Base-by-base conservation (phyloP, 2,113 vertebrate genomes). In the Dunckerocampus dactyliophorus region DNA sequence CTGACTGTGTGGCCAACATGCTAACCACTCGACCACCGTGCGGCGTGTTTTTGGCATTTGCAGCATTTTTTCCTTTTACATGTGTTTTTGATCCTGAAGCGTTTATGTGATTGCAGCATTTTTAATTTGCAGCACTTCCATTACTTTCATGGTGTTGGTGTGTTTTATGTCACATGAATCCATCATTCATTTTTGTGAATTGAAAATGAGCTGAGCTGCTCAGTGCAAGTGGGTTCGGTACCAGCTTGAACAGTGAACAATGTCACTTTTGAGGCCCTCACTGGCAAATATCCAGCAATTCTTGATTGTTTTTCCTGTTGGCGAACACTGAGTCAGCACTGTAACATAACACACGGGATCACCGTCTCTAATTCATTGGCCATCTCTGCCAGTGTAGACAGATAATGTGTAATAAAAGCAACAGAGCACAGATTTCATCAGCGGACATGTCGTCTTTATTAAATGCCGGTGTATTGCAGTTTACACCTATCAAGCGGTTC, bases 221-320 rank as follows among this genome's bases (percentile, higher is more conserved):
- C 24, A 15, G 11, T 4, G 22, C 2, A 51, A 21, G 14, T 51
- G 64, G 21, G 54, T 8, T 45, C 48, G 59, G 55, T 14, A 28
- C 22, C 47, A 51, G 47, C 48, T 60, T 57, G 59, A 37, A 69
- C 74, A 81, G 61, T 63, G 62, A 17, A 72, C 63, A 72, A 62
- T 72, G 77, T 61, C 68, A 48, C 31, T 55, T 74, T 69, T 14
- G 19, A 74, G 66, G 61, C 71, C 42, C 3, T 20, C n/a, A 1
- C 46, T 87, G 77, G 81, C 69, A 72, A 2, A 62, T 19, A 47
- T 77, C 79, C 86, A 85, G 47, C 67, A 64, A 75, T 85, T 80
- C 62, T 80, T 80, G 69, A 85, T 79, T 86, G 78, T 87, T 86
- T 80, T 83, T 65, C 77, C 67, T 78, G 31, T 60, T 62, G 63